Evolutionary conservation across 2,888 invertebrate species (phyloP).

Genomic region (Rhopalosiphum nymphaeae): DNA sequence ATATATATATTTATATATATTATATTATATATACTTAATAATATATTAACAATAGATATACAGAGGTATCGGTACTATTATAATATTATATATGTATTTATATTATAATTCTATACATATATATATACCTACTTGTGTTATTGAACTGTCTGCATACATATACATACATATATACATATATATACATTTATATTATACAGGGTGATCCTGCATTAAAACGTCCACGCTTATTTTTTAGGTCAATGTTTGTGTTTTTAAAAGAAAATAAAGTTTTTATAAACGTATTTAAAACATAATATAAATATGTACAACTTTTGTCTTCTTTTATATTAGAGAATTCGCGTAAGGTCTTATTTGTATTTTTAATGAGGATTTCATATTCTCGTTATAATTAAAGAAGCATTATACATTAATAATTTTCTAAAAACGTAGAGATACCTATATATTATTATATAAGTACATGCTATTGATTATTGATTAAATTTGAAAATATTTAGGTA

Average conservation of each 20-base stretch:
- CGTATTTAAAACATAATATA: no score
- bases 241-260: neutral
- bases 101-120: neutral
- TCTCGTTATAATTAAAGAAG: neutral
- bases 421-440: neutral
- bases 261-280: neutral
- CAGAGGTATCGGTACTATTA: neutral
- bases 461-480: neutral
- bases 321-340: neutral
- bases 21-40: neutral
- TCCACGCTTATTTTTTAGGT: neutral
- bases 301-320: neutral
- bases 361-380: neutral
- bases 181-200: neutral
- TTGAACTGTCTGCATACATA: neutral
- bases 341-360: neutral
- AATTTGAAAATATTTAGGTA: neutral
- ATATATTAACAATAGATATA: neutral
- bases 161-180: neutral
- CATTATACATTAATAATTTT: neutral
- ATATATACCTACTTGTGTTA: neutral
- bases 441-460: neutral
- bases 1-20: neutral
- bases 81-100: neutral
- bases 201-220: neutral